Evolutionary conservation across 2,113 vertebrate species (phyloP), one percentile per base, ranked within the genome.

Genomic region (Corythornis madagascariensis): DNA sequence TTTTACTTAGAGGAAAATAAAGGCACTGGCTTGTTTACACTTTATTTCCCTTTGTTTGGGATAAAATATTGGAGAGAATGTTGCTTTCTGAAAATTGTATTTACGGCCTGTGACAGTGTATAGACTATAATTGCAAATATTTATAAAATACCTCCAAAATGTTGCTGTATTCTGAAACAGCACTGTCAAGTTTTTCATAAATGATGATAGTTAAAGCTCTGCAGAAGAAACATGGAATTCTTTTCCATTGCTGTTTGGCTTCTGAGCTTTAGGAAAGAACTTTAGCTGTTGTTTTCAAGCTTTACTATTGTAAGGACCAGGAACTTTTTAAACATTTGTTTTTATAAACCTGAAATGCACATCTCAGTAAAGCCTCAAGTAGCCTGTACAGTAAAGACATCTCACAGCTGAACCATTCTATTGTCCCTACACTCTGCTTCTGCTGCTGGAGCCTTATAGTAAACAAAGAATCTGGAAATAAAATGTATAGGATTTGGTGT

Each of bases 111-210:
- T 45, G 66, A 81, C 90, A 93, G 66, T 5, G 6, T 61, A 69
- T 59, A 89, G 66, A 93, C 45, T 25, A 78, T 16, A 7, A 50
- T 13, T 73, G 28, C 63, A 96, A 95, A 84, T 82, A 89, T 90
- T 96, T 94, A 86, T 47, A 53, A 72, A 60, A 77, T 69, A 42
- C 7, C 38, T 64, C 56, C 53, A 83, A 86, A 81, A 81, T 57
- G 48, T 31, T 85, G 64, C 19, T 88, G 43, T 69, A 20, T 69
- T 61, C 59, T 78, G 22, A 48, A 93, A 72, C 40, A 69, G 40
- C 22, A 78, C 74, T 73, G 66, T 76, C 83, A 76, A 20, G 33
- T 90, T 70, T 70, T 59, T 48, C 63, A 55, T 50, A 92, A 93
- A 75, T 61, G n/a, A 20, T 35, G 10, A 3, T 69, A 73, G 33